Base-by-base conservation (phyloP, 2,797 vertebrate genomes). In the Telmatherina bonti region DNA sequence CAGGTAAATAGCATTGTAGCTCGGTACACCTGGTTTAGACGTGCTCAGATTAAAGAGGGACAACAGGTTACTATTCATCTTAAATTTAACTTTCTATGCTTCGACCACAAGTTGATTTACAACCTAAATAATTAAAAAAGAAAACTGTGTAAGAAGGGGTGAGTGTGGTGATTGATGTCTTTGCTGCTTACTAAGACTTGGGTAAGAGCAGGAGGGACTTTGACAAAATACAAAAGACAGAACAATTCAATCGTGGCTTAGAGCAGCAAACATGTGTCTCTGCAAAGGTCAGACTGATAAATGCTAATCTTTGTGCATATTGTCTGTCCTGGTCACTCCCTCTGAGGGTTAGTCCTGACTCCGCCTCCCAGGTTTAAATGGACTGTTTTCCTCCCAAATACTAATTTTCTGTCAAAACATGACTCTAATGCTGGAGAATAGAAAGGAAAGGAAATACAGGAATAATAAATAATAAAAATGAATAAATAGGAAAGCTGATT, bases 201-300 rank as follows among this genome's bases (percentile, higher is more conserved):
- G 36, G 16, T 24, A 63, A n/a, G 11, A 77, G 53, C 53, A 57
- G 12, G 1, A 2, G 18, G 12, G 26, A 55, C 31, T n/a, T 49
- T 33, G 30, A 76, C 27, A 6, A 29, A 74, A 47, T 27, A 60
- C 26, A 63, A 55, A 45, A 35, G n/a, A 27, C 31, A 27, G 31
- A 47, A 45, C 58, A 16, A 36, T 36, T 38, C 33, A 26, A 7
- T 24, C 6, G 18, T 41, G 33, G 35, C 51, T 78, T 52, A 72
- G 71, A 65, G 80, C 72, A 75, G 76, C 84, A 89, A 84, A 83
- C 76, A 81, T 75, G 62, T 88, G 80, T 85, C 24, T 52, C 57
- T 53, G 73, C 62, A 89, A 89, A 92, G 88, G 90, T 92, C 90
- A 89, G 51, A 36, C 75, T 79, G 76, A 84, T 89, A 82, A 92